Conservation (phyloP, 2,888 invertebrate genomes). For the Pachydiplax longipennis region DNA sequence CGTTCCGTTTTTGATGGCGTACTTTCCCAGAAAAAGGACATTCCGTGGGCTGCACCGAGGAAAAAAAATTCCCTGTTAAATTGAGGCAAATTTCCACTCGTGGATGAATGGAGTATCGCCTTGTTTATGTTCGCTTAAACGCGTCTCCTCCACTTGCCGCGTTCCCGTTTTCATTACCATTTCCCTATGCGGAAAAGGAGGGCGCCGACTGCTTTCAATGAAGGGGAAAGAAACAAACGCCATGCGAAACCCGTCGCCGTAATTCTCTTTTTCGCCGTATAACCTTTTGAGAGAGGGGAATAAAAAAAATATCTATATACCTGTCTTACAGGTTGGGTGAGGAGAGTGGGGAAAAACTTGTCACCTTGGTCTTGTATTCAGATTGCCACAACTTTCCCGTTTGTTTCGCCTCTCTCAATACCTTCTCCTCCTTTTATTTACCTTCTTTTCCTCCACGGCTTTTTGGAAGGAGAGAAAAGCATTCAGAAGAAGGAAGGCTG, state of each 20-base stretch:
- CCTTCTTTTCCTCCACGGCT: background rate
- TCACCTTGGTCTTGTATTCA: slow-evolving; percentile 9
- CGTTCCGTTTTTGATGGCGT: background rate
- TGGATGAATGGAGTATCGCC: background rate
- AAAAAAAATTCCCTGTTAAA: background rate
- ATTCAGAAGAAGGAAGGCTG: background rate
- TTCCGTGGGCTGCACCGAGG: background rate
- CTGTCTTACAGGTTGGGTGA: background rate
- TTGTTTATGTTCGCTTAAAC: background rate
- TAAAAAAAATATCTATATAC: slow-evolving; percentile 10
- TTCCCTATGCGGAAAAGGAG: background rate
- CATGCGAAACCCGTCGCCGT: background rate
- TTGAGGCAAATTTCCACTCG: background rate
- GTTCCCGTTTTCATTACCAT: background rate
- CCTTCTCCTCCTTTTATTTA: background rate
- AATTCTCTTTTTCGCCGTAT: background rate
- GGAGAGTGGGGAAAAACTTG: background rate
- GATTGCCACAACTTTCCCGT: background rate
- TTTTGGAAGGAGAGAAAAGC: background rate
- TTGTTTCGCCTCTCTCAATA: background rate
- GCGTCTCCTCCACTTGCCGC: background rate
- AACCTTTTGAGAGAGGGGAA: background rate
- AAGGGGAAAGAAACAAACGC: background rate
- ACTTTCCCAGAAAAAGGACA: background rate
- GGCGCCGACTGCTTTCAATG: background rate